Evolutionary conservation across 2,797 vertebrate species (phyloP).

Genomic region (Pseudopleuronectes americanus): DNA sequence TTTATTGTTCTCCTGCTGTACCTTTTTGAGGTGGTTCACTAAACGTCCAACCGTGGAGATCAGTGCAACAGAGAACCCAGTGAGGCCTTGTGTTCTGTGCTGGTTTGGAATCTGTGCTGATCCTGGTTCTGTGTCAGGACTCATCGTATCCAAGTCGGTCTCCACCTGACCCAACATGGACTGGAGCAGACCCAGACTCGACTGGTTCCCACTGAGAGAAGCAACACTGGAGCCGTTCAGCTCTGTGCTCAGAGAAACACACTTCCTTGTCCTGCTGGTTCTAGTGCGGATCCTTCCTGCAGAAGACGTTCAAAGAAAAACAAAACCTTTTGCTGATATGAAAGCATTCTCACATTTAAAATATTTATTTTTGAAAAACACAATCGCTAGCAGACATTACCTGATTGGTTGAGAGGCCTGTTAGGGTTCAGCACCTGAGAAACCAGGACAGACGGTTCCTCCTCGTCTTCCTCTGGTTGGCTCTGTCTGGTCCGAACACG

Average conservation of each 20-base stretch:
- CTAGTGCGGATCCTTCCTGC: conserved; percentile 71
- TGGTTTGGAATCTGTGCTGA: conserved; percentile 52
- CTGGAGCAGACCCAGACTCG: conserved; percentile 88
- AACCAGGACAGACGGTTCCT: conserved; percentile 67
- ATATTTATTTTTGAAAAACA: not conserved
- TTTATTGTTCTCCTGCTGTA: conserved; percentile 49
- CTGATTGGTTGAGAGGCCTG: conserved; percentile 51
- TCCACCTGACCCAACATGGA: conserved; percentile 90
- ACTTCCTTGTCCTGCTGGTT: conserved; percentile 61
- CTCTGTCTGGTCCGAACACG: conserved; percentile 77
- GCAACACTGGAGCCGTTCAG: conserved; percentile 71
- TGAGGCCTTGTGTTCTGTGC: conserved; percentile 80
- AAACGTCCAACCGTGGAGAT: conserved; percentile 89
- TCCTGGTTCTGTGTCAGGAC: conserved; percentile 68
- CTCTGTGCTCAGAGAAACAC: conserved; percentile 47
- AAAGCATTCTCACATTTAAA: not conserved
- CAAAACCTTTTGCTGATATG: not conserved
- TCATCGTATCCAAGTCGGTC: conserved; percentile 82
- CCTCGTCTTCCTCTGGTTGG: conserved; percentile 58
- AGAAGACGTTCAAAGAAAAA: conserved; percentile 18
- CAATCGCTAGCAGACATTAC: conserved; percentile 39
- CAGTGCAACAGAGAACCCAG: conserved; percentile 91
- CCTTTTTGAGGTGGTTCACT: conserved; percentile 88
- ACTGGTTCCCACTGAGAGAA: conserved; percentile 71
- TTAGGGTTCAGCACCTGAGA: conserved; percentile 87